These are phyloP conservation scores for Dufourea novaeangliae DNA, from an alignment of 1,140 invertebrate species.

Conservation along the genomic window DNA sequence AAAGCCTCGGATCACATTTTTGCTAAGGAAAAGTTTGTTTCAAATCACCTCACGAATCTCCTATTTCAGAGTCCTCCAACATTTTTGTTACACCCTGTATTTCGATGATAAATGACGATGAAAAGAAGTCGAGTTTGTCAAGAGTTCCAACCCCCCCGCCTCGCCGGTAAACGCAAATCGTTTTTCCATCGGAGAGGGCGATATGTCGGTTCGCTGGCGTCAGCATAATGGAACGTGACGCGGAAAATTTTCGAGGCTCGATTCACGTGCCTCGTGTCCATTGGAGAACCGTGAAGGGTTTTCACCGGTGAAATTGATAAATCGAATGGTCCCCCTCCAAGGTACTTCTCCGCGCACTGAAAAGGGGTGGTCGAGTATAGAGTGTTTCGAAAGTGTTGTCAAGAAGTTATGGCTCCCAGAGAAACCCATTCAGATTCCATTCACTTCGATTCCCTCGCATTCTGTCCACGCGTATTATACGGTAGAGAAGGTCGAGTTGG, in stretches of 20 bases:
- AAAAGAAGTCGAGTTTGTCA: not conserved
- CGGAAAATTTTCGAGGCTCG: not conserved
- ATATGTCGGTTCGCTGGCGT: constrained; percentile 1
- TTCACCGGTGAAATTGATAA: not conserved
- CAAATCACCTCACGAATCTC: too few relatives aligned
- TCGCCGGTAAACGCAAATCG: not conserved
- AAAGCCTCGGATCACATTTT: too few relatives aligned
- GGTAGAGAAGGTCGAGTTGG: too few relatives aligned
- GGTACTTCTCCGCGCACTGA: not conserved
- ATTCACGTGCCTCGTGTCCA: too few relatives aligned
- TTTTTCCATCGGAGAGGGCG: not conserved
- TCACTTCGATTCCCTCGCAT: not conserved
- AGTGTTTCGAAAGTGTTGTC: not conserved
- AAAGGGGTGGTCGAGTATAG: not conserved
- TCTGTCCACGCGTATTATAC: too few relatives aligned
- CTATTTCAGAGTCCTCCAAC: too few relatives aligned
- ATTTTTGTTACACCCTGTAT: too few relatives aligned
- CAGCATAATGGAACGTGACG: not conserved
- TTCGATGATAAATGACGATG: not conserved
- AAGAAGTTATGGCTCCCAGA: not conserved
- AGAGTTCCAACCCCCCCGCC: too few relatives aligned
- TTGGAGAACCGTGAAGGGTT: not conserved
- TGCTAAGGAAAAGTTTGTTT: too few relatives aligned
- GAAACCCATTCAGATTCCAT: not conserved
- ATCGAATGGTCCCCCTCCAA: not conserved